These are phyloP conservation scores for Gephyroberyx darwinii DNA, from an alignment of 2,797 vertebrate genomes.

Conservation along the genomic window DNA sequence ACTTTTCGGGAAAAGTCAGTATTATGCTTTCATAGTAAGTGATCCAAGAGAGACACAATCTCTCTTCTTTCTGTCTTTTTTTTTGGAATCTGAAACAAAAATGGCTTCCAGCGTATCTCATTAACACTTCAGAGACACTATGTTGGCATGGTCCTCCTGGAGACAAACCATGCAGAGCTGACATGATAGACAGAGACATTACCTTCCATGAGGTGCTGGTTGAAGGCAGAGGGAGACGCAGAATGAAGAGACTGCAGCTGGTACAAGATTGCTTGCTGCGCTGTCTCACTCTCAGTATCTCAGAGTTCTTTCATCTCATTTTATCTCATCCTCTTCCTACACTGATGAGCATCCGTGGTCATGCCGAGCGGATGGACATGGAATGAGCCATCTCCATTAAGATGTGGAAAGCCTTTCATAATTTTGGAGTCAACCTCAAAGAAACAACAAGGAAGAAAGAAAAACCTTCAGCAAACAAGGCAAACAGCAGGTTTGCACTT, in stretches of 20 bases:
- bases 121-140: slow-evolving; percentile 79
- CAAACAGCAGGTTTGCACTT: too few species aligned
- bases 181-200: slow-evolving; percentile 76
- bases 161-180: slow-evolving; percentile 61
- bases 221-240: slow-evolving; percentile 32
- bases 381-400: background rate
- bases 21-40: slow-evolving; percentile 41
- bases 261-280: slow-evolving; percentile 27
- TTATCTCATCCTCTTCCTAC: slow-evolving; percentile 30
- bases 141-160: slow-evolving; percentile 65
- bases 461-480: too few species aligned
- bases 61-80: slow-evolving; percentile 11
- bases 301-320: slow-evolving; percentile 49
- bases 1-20: slow-evolving; percentile 36
- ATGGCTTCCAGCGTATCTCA: slow-evolving; percentile 71
- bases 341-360: slow-evolving; percentile 28
- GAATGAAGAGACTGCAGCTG: slow-evolving; percentile 28
- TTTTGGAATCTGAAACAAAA: slow-evolving; percentile 69
- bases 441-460: background rate
- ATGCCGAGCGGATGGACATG: slow-evolving; percentile 4
- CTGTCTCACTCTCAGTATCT: slow-evolving; percentile 41
- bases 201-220: slow-evolving; percentile 55
- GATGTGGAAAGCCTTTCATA: background rate
- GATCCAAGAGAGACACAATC: slow-evolving; percentile 28
- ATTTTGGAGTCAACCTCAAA: background rate